These are phyloP conservation scores for Huso huso DNA, from an alignment of 2,797 vertebrate genomes.

Conservation along the genomic window DNA sequence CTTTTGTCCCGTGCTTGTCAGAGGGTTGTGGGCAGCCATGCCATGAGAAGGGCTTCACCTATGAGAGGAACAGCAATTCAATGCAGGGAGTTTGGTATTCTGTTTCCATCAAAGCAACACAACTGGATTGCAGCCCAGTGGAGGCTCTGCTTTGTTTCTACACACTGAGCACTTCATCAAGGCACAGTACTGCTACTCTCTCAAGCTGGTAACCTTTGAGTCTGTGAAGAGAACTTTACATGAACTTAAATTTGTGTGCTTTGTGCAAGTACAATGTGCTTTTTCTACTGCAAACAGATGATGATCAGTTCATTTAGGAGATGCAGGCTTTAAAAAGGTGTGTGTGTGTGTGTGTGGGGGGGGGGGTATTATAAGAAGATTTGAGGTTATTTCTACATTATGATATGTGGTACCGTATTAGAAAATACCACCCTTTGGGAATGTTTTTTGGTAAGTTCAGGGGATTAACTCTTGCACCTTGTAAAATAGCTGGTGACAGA, in stretches of 20 bases:
- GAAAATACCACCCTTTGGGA: constrained; percentile 62
- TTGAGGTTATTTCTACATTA: constrained; percentile 65
- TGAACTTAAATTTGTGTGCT: constrained; percentile 47
- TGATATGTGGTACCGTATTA: constrained; percentile 69
- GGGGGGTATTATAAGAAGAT: constrained; percentile 59
- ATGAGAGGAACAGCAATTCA: too few species aligned
- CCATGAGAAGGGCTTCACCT: too few species aligned
- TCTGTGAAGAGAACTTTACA: constrained; percentile 50
- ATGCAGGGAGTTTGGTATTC: constrained; percentile 29
- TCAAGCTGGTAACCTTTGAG: constrained; percentile 53
- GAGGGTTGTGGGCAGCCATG: too few species aligned
- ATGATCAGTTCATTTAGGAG: constrained; percentile 63
- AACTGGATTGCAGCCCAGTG: constrained; percentile 45
- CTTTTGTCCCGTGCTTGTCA: too few species aligned
- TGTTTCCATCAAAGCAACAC: constrained; percentile 37
- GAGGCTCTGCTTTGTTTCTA: constrained; percentile 41
- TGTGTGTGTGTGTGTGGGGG: constrained; percentile 30
- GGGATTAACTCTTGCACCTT: constrained; percentile 59
- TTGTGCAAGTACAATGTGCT: constrained; percentile 42
- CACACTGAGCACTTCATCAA: constrained; percentile 44
- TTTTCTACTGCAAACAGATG: constrained; percentile 55
- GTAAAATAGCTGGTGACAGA: constrained; percentile 62
- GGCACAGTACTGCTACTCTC: constrained; percentile 32
- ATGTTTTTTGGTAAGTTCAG: constrained; percentile 52
- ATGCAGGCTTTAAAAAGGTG: constrained; percentile 52